A percentile compares a stretch with the other conserved stretches of the same genome.
Evolutionary conservation across 23 tunicate species (phyloP).

Genomic region (Styela clava): DNA sequence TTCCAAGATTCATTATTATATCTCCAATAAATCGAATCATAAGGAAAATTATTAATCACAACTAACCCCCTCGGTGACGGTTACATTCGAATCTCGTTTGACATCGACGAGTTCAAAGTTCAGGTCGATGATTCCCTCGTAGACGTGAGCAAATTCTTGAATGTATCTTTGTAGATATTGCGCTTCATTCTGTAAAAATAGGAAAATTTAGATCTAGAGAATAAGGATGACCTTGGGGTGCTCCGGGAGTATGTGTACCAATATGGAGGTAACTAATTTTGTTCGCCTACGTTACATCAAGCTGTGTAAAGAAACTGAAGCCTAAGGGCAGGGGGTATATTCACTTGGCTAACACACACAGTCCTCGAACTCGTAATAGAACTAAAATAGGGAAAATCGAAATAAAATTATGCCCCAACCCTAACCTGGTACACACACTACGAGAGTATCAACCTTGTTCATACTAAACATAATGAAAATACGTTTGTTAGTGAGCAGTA

Average conservation of each 20-base stretch:
- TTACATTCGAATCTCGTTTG: background rate
- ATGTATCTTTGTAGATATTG: conserved; percentile 54
- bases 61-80: background rate
- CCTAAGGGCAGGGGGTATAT: too few relatives aligned
- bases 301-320: too few relatives aligned
- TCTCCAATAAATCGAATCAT: too few relatives aligned
- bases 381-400: too few relatives aligned
- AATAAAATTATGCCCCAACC: too few relatives aligned
- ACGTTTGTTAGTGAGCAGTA: background rate
- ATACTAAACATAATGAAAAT: background rate
- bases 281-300: too few relatives aligned
- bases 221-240: background rate
- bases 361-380: too few relatives aligned
- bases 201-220: background rate
- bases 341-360: too few relatives aligned
- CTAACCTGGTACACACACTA: too few relatives aligned
- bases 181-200: conserved; percentile 36
- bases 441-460: too few relatives aligned
- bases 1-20: background rate
- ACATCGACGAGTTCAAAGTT: conserved; percentile 24
- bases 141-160: conserved; percentile 65
- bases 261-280: too few relatives aligned
- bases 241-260: background rate
- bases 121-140: conserved; percentile 34
- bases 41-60: too few relatives aligned